Evolutionary conservation across 2,888 invertebrate genomes (phyloP), one percentile per base, ranked within the genome.

Genomic region (Pterobdella sp.): DNA sequence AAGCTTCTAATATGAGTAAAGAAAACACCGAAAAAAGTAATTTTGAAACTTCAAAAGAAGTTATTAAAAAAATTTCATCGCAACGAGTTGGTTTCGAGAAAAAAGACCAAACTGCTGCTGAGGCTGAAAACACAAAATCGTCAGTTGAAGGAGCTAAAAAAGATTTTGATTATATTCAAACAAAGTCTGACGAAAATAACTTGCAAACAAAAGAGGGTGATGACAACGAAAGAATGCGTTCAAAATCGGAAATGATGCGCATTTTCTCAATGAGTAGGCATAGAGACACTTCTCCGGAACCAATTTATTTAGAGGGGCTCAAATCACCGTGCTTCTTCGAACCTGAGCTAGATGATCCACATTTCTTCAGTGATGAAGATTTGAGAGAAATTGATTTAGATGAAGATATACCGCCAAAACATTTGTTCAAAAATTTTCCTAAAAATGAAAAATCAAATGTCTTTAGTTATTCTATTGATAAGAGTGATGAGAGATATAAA

Each of bases 381-480:
- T 56, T 72, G 42, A 36, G 72, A 42, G 74, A 74, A 32, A 74
- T 74, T 29, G 74, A 74, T 29, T 69, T 74, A 4, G 74, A 74
- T 34, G 74, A 74, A 67, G 74, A 74, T 52, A 68, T 74, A n/a
- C 74, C 74, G 1, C 74, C 74, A n/a, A 72, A 74, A 31, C 73
- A 74, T 49, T 35, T 73, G 35, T 64, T 74, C 74, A 56, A 68
- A 35, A 32, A 52, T 10, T 52, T 52, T 14, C n/a, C 60, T 18
- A 73, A 37, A 31, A 73, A 29, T 26, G 42, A 42, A 26, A 42
- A 4, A 14, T 4, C 18, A 18, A 3, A 22, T 14, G 4, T 56
- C 3, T 56, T 56, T 22, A 56, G 26, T n/a, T 56, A 56, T 26
- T 26, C 60, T 56, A 26, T 26, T 18, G 18, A 56, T 26, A 56